Evolutionary conservation across 2,797 vertebrate species (phyloP), one percentile per base, ranked within the genome.

Genomic region (Schizopygopsis malacanthus): DNA sequence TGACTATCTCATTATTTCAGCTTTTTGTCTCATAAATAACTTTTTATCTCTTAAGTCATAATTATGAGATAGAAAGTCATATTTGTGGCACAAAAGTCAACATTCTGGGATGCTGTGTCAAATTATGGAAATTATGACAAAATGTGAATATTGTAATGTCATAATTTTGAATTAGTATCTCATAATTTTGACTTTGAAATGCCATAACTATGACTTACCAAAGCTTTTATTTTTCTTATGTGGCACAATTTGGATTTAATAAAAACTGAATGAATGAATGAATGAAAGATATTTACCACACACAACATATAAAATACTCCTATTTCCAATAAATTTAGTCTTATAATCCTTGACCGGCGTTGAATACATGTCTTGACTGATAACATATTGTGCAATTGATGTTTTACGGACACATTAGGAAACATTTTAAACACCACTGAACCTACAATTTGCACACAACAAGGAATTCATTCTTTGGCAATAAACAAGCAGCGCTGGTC

Each of bases 401-500:
- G n/a, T 61, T 4, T 25, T 61, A 43, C 33, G 3, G 54, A 79
- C 37, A 61, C 22, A 25, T 79, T 79, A 79, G 12, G 12, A 78
- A 25, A 61, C 6, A 61, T 78, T 79, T 79, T 43, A 61, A 61
- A 37, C 54, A 59, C 52, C 52, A 43, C 20, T 10, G 54, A 78
- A 79, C 37, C 54, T 41, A 43, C 13, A 61, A 63, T 52, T 71
- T 79, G 9, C 50, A 22, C n/a, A 85, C 43, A 63, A n/a, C 22
- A 45, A 69, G 28, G n/a, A 33, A 41, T 67, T 81, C 76, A 75
- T 67, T 86, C 37, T 56, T 77, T 77, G 33, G 18, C 28, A 54
- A 69, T 84, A 56, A 87, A 84, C 73, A 78, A 70, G 47, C 80
- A 39, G 47, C 2, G 20, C 61, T 47, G 25, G 20, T 75, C 80